phyloP scores from a whole-genome alignment of 2,888 invertebrate genomes.

The Agrochola lota region DNA sequence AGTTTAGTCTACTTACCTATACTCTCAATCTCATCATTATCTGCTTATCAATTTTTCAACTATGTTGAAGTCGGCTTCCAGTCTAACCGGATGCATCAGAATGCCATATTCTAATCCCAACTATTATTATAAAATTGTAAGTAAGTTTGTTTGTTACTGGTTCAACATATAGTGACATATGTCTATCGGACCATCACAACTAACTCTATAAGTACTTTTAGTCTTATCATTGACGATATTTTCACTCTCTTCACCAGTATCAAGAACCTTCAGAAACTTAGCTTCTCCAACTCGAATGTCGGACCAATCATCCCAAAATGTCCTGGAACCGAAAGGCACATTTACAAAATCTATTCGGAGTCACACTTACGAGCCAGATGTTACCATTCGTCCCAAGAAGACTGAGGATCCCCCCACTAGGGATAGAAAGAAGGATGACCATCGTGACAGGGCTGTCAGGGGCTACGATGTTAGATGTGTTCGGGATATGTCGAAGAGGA shows the following conservation, averaged over 20 bases:
- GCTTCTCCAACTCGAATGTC: slow-evolving; percentile 29
- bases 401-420: slow-evolving; percentile 72
- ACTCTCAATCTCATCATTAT: background rate
- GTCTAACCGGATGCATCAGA: background rate
- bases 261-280: slow-evolving; percentile 21
- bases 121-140: too few species aligned
- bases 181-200: background rate
- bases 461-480: slow-evolving; percentile 70
- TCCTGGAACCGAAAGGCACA: slow-evolving; percentile 38
- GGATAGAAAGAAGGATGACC: slow-evolving; percentile 61
- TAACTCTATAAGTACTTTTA: background rate
- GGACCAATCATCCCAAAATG: slow-evolving; percentile 17
- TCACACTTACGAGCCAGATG: slow-evolving; percentile 47
- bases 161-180: background rate
- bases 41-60: background rate
- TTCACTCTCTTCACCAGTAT: background rate
- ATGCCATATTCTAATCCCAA: background rate
- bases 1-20: too few species aligned
- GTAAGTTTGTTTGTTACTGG: too few species aligned
- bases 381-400: slow-evolving; percentile 53
- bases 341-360: slow-evolving; percentile 10
- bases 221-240: background rate
- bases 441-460: slow-evolving; percentile 44
- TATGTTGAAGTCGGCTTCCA: background rate
- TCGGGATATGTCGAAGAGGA: slow-evolving; percentile 66